Conservation (phyloP, 2,797 vertebrate genomes). For the Gadopsis bispinosus region DNA sequence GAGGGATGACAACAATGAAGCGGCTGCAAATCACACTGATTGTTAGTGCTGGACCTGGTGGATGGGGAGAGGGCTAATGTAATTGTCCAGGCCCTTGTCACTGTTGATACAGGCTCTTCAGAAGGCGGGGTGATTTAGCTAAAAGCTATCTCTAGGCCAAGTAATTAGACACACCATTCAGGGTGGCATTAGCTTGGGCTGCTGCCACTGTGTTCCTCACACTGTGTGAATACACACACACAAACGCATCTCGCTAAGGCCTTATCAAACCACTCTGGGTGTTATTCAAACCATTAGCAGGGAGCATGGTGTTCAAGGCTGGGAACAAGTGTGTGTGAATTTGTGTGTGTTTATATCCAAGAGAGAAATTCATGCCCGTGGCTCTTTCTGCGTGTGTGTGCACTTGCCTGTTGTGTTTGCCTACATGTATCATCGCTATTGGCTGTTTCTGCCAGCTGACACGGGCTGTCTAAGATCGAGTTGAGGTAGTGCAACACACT, state of each 20-base stretch:
- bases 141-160: slow-evolving; percentile 90
- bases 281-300: slow-evolving; percentile 86
- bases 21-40: slow-evolving; percentile 84
- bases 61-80: slow-evolving; percentile 86
- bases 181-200: slow-evolving; percentile 82
- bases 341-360: slow-evolving; percentile 62
- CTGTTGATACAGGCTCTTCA: slow-evolving; percentile 89
- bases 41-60: slow-evolving; percentile 80
- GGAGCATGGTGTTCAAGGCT: slow-evolving; percentile 77
- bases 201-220: slow-evolving; percentile 71
- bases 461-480: slow-evolving; percentile 72
- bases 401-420: slow-evolving; percentile 46
- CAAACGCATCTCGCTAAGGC: slow-evolving; percentile 45
- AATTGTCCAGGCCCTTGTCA: slow-evolving; percentile 88
- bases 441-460: slow-evolving; percentile 64
- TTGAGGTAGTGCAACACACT: slow-evolving; percentile 78
- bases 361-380: slow-evolving; percentile 34
- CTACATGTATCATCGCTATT: slow-evolving; percentile 57
- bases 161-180: slow-evolving; percentile 89
- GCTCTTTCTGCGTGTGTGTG: slow-evolving; percentile 27
- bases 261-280: slow-evolving; percentile 80
- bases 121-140: slow-evolving; percentile 88
- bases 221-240: slow-evolving; percentile 60
- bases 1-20: slow-evolving; percentile 85
- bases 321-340: slow-evolving; percentile 72